phyloP scores from a whole-genome alignment of 2,797 vertebrate species.

The Phylloscopus collybita region DNA sequence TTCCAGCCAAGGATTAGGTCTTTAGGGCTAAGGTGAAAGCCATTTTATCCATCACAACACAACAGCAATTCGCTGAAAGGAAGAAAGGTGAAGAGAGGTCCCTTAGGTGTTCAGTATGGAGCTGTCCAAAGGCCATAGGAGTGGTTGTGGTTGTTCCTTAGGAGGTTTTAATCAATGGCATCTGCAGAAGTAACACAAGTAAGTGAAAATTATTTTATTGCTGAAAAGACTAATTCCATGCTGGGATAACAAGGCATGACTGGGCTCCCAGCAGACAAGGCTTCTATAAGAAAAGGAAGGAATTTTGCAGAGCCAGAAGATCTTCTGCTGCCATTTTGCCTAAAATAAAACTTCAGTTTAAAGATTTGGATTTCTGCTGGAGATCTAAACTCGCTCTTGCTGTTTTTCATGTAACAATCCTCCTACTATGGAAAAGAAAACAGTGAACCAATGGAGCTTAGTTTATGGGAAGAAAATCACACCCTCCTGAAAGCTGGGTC shows the following conservation, averaged over 20 bases:
- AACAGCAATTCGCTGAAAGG: background rate
- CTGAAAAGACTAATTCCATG: background rate
- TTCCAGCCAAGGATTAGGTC: background rate
- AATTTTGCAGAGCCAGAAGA: background rate
- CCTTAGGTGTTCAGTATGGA: background rate
- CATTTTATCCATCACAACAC: constrained; percentile 2
- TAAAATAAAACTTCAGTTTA: background rate
- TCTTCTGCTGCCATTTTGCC: background rate
- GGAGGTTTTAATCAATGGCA: background rate
- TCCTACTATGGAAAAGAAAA: background rate
- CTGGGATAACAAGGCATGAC: background rate
- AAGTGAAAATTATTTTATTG: background rate
- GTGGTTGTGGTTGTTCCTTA: background rate
- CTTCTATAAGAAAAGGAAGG: background rate
- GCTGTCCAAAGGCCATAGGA: background rate
- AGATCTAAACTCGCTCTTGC: background rate
- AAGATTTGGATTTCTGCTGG: background rate
- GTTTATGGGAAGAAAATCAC: background rate
- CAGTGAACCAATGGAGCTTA: background rate
- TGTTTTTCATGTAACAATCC: background rate
- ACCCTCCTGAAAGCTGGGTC: background rate
- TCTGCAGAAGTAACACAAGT: background rate
- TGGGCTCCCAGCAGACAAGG: background rate
- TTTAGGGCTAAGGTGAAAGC: constrained; percentile 4
- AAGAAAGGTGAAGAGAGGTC: background rate